These are phyloP conservation scores for Sebastiscus albofasciatus DNA, from an alignment of 2,797 vertebrate species.

Conservation along the genomic window DNA sequence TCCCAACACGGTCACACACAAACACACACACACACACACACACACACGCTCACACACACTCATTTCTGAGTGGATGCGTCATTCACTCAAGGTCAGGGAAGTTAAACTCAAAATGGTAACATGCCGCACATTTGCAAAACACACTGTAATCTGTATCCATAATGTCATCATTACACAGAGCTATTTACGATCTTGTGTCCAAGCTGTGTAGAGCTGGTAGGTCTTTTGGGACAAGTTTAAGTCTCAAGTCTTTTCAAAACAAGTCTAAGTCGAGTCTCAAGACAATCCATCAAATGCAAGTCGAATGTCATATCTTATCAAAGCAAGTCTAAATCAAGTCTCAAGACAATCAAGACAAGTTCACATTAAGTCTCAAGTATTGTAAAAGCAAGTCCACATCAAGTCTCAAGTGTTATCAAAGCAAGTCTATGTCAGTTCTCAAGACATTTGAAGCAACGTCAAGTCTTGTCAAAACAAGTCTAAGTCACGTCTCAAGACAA, in stretches of 20 bases:
- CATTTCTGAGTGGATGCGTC: slow-evolving; percentile 47
- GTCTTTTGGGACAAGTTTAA: background rate
- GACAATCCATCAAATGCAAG: background rate
- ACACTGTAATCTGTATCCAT: slow-evolving; percentile 4
- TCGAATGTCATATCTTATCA: background rate
- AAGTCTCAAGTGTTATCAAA: background rate
- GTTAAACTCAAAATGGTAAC: slow-evolving; percentile 23
- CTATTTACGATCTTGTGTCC: background rate
- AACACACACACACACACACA: background rate
- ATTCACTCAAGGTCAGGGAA: slow-evolving; percentile 27
- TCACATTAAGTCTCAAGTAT: no score
- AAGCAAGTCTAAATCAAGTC: background rate
- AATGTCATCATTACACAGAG: slow-evolving; percentile 16
- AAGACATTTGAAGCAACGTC: no score
- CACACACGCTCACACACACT: background rate
- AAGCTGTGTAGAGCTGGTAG: background rate
- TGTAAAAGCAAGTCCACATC: no score
- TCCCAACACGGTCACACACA: no score
- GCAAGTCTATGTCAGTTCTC: no score
- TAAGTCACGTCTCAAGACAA: background rate
- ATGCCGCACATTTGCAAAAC: slow-evolving; percentile 17
- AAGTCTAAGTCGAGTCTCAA: background rate
- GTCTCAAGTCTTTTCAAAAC: background rate
- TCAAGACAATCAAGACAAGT: no score
- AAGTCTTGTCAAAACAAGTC: background rate